phyloP scores from a whole-genome alignment of 2,113 vertebrate genomes.

The Aldabrachelys gigantea region DNA sequence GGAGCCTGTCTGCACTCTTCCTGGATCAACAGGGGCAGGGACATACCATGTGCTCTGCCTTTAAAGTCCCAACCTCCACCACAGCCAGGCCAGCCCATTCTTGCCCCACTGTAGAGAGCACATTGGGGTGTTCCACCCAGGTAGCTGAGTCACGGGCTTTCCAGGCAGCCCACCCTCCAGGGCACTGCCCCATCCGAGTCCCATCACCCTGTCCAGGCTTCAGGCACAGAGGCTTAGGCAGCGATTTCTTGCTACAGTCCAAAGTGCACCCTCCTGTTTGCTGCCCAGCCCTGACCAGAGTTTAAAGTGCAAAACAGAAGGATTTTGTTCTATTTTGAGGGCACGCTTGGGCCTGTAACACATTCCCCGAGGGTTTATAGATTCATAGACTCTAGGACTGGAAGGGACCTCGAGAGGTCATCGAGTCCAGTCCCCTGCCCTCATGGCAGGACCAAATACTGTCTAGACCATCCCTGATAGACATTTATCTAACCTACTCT shows the following conservation, averaged over 20 bases:
- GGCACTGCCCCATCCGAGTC: too few species aligned
- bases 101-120: too few species aligned
- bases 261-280: not conserved
- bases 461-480: too few species aligned
- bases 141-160: not conserved
- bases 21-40: not conserved
- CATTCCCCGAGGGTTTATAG: not conserved
- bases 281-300: not conserved
- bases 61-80: not conserved
- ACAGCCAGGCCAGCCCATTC: too few species aligned
- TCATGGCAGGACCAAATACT: too few species aligned
- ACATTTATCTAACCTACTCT: too few species aligned
- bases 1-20: not conserved
- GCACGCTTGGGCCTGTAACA: not conserved
- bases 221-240: not conserved
- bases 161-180: not conserved
- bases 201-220: not conserved
- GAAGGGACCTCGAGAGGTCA: too few species aligned
- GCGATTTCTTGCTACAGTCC: not conserved
- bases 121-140: not conserved
- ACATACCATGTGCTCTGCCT: not conserved
- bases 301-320: not conserved
- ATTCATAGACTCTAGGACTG: too few species aligned
- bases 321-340: not conserved
- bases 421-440: too few species aligned